Conservation (phyloP, 2,888 invertebrate genomes). For the Harmothoe impar region DNA sequence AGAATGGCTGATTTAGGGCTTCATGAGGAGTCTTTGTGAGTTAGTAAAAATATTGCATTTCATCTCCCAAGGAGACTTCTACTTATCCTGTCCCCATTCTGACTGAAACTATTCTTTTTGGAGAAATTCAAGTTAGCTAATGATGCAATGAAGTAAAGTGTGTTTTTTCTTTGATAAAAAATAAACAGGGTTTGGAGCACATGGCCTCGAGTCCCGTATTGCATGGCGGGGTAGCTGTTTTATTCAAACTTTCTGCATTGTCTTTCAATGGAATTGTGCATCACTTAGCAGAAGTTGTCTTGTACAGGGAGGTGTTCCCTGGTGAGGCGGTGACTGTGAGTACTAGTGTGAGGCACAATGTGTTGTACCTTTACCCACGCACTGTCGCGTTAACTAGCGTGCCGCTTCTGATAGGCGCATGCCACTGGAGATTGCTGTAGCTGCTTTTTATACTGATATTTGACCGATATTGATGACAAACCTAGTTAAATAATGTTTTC, state of each 20-base stretch:
- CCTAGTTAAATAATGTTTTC: neutral
- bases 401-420: neutral
- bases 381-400: neutral
- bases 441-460: neutral
- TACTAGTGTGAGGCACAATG: neutral
- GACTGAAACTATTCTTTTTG: no score
- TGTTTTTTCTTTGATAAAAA: no score
- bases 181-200: no score
- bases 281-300: neutral
- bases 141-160: no score
- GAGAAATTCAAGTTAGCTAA: no score
- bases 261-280: slow-evolving; percentile 19
- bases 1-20: neutral
- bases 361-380: neutral
- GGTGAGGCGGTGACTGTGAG: neutral
- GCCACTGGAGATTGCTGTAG: slow-evolving; percentile 2
- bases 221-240: neutral
- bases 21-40: no score
- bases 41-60: neutral
- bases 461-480: neutral
- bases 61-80: no score
- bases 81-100: no score
- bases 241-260: neutral
- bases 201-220: no score
- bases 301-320: neutral